Evolutionary conservation across 2,113 vertebrate genomes (phyloP).

Genomic region (Ptychochromis oligacanthus): DNA sequence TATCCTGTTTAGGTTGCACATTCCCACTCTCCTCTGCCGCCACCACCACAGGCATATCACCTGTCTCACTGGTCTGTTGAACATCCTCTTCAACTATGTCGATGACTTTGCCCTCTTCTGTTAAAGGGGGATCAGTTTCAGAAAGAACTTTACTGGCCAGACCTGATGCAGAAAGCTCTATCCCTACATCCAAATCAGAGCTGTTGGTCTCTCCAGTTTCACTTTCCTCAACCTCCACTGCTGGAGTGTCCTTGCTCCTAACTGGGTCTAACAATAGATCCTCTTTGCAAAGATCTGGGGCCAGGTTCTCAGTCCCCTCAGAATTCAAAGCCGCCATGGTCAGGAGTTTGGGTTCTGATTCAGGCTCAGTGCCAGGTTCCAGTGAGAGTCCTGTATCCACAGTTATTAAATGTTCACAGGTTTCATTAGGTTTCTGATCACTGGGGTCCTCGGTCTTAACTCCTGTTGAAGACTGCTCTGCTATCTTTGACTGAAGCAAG

Average conservation of each 20-base stretch:
- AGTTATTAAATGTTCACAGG: not conserved
- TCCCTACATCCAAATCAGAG: conserved; percentile 12
- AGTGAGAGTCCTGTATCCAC: conserved; percentile 8
- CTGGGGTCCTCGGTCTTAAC: not conserved
- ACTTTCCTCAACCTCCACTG: not conserved
- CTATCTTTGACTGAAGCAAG: not conserved
- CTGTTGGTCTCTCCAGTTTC: not conserved
- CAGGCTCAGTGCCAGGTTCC: conserved; percentile 31
- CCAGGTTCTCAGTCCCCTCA: conserved; percentile 22
- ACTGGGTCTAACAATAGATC: not conserved
- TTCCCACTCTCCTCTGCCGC: conserved; percentile 20
- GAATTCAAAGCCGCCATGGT: conserved; percentile 35
- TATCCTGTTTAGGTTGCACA: not conserved
- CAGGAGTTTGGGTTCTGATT: conserved; percentile 19
- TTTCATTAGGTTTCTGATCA: not conserved
- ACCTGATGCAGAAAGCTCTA: conserved; percentile 13
- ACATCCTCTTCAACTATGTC: not conserved
- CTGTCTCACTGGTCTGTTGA: conserved; percentile 1
- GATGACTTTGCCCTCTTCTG: not conserved
- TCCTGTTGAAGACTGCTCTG: not conserved
- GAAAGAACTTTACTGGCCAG: not conserved
- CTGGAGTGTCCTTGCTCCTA: not conserved
- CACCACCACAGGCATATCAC: conserved; percentile 1
- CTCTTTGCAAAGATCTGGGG: conserved; percentile 29
- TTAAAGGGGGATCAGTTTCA: not conserved